A percentile compares a stretch with the other conserved stretches of the same genome.
Conservation (phyloP, 2,888 invertebrate species). For the Nymphalis urticae region DNA sequence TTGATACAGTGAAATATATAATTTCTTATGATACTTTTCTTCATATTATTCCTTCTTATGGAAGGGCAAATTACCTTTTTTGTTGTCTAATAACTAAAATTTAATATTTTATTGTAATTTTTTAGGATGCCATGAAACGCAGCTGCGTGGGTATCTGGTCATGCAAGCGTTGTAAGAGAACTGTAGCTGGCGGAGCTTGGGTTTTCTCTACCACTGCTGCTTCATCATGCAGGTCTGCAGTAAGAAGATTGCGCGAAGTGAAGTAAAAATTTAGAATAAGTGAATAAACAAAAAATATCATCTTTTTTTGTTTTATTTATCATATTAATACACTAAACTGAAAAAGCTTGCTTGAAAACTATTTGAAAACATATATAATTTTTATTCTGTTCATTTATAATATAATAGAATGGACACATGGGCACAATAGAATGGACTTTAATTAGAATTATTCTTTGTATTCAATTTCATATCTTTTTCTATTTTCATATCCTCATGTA, state of each 20-base stretch:
- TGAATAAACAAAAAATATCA: slow-evolving; percentile 63
- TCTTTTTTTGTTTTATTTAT: slow-evolving; percentile 50
- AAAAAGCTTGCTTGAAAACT: too few species aligned
- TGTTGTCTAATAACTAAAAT: neutral
- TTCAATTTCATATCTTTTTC: too few species aligned
- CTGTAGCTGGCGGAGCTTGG: slow-evolving; percentile 99
- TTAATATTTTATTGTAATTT: slow-evolving; percentile 38
- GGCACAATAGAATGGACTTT: too few species aligned
- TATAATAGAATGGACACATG: too few species aligned
- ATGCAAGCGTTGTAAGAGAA: slow-evolving; percentile 97
- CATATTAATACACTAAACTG: neutral
- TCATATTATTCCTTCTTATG: too few species aligned
- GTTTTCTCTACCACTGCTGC: slow-evolving; percentile 99
- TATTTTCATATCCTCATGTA: too few species aligned
- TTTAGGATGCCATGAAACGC: slow-evolving; percentile 98
- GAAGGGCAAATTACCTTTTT: too few species aligned
- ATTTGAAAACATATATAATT: too few species aligned
- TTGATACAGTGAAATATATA: too few species aligned
- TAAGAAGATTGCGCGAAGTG: slow-evolving; percentile 96
- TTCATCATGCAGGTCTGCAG: slow-evolving; percentile 97
- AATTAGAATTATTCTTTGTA: too few species aligned
- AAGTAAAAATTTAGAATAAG: slow-evolving; percentile 74
- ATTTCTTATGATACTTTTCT: too few species aligned
- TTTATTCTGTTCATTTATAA: too few species aligned
- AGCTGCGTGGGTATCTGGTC: slow-evolving; percentile 99